Percentiles rank a stretch among this genome's conserved stretches.
phyloP scores from a whole-genome alignment of 2,113 vertebrate species.

The Aplodontia rufa region DNA sequence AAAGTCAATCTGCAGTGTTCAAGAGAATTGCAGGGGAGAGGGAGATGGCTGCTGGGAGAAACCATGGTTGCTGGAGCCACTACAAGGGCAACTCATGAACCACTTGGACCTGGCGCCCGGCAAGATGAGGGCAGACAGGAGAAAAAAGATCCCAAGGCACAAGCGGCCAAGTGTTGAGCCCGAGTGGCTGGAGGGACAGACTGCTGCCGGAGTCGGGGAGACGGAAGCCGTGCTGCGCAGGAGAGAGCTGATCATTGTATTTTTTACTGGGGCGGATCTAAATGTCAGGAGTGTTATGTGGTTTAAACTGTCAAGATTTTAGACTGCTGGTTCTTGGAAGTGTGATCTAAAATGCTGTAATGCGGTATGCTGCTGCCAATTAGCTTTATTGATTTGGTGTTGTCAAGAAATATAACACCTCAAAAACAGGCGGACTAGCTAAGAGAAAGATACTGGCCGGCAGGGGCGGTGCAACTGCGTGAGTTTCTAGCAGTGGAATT shows the following conservation, averaged over 20 bases:
- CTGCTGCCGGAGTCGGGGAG: background rate
- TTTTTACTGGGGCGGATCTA: slow-evolving; percentile 61
- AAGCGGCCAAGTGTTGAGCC: too few relatives aligned
- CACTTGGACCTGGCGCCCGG: too few relatives aligned
- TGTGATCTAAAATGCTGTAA: slow-evolving; percentile 62
- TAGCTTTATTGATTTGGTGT: slow-evolving; percentile 73
- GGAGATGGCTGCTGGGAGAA: too few relatives aligned
- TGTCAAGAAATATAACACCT: slow-evolving; percentile 62
- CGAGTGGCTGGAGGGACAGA: background rate
- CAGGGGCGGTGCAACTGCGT: background rate
- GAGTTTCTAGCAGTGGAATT: slow-evolving; percentile 9
- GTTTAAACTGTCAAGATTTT: slow-evolving; percentile 62
- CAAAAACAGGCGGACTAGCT: background rate
- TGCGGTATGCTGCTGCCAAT: slow-evolving; percentile 59
- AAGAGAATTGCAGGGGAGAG: background rate
- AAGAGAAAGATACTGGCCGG: background rate
- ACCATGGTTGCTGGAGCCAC: too few relatives aligned
- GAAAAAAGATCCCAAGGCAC: background rate
- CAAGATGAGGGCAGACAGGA: rapidly evolving
- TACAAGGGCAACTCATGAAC: too few relatives aligned
- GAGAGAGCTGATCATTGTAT: background rate
- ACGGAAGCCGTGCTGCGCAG: background rate
- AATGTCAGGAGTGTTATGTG: slow-evolving; percentile 56
- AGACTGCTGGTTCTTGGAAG: slow-evolving; percentile 60
- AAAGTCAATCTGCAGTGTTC: background rate